Base-by-base conservation (phyloP, 1,140 invertebrate species). In the Zaprionus inermis region DNA sequence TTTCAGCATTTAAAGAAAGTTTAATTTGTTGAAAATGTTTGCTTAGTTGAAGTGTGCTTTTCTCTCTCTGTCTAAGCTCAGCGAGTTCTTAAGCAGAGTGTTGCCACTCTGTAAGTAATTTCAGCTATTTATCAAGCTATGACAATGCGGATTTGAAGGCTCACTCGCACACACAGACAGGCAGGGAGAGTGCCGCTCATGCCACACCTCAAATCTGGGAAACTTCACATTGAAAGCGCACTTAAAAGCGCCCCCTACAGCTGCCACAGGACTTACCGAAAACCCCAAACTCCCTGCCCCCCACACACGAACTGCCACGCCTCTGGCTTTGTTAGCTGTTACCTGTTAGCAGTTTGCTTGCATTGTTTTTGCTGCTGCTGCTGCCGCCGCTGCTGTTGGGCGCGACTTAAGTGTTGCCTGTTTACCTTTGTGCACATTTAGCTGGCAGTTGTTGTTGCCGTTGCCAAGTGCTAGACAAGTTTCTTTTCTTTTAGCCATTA, bases 111-210 rank as follows among this genome's bases (percentile, higher is more conserved):
- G 56, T 54, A 51, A 82, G 82, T 79, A 79, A 88, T 88, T 85
- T 88, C 58, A 70, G 82, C 83, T 85, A 85, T 85, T 85, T 85
- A 85, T 86, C 83, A 86, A 88, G 79, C 75, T 85, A 86, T 85
- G 82, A 85, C 82, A 85, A 79, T 76, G 83, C 83, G 72, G 76
- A 85, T 82, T 85, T 66, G 70, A 69, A 86, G 70, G 73, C 64
- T 86, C 86, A 82, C 75, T 49, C 44, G 1, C 10, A 86, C 81
- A 82, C 76, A 51, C 38, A 73, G 24, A 65, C 51, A 20, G 16
- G 34, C 10, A 51, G 11, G 51, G 24, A 60, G n/a, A 28, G 12
- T 16, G 22, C 44, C 16, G 44, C 18, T 32, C 36, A 20, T 3
- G 49, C 54, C 52, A 56, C 20, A 46, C 7, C 38, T 56, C 12